Percentiles rank a stretch among this genome's conserved stretches.
phyloP scores from a whole-genome alignment of 1,140 invertebrate genomes.

The Samia ricini region DNA sequence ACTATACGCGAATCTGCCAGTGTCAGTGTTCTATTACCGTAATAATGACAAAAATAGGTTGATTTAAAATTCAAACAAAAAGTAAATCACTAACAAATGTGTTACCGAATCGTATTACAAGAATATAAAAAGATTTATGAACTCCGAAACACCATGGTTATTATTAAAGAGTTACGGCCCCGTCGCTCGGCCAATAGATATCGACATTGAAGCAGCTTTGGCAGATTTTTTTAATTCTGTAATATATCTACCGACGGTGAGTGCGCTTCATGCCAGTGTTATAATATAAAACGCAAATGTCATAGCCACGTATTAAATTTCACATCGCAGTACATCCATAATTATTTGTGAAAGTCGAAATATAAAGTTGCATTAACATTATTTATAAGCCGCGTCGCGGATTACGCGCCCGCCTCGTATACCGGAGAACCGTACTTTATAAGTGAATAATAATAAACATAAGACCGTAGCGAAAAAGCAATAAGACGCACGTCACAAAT shows the following conservation, averaged over 20 bases:
- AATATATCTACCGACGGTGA: constrained; percentile 39
- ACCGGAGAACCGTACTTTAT: background rate
- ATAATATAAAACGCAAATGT: no score
- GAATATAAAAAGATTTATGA: constrained; percentile 25
- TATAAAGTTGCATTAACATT: constrained; percentile 4
- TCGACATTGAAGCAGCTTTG: constrained; percentile 54
- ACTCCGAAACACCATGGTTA: constrained; percentile 31
- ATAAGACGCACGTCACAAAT: constrained; percentile 70
- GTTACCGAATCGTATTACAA: background rate
- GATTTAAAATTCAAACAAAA: background rate
- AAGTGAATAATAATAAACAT: constrained; percentile 18
- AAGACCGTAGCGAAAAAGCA: constrained; percentile 65
- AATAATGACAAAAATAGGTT: background rate
- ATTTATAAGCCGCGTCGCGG: background rate
- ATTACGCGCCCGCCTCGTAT: background rate
- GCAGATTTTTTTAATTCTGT: constrained; percentile 51
- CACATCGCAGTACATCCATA: background rate
- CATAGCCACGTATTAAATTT: no score
- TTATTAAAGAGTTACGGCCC: constrained; percentile 33
- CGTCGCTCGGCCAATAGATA: constrained; percentile 42
- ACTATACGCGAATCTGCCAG: no score
- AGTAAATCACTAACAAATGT: background rate
- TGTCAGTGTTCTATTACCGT: no score
- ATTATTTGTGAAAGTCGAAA: constrained; percentile 2
- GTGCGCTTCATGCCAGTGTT: constrained; percentile 37